phyloP scores from a whole-genome alignment of 2,888 invertebrate genomes.

The Chymomyza caudatula region DNA sequence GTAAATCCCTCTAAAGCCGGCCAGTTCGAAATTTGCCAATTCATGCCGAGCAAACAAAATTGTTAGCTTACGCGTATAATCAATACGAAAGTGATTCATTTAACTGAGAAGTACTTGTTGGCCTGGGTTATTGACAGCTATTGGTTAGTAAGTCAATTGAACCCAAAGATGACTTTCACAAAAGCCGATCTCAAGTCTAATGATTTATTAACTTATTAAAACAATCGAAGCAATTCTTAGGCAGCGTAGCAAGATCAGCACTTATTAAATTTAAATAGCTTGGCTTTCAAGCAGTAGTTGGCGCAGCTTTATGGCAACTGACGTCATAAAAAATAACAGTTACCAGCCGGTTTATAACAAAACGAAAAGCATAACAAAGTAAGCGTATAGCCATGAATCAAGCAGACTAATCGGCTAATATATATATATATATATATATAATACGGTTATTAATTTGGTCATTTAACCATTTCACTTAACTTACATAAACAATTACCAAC shows the following conservation, averaged over 20 bases:
- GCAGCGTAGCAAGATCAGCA: too few relatives aligned
- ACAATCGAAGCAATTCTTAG: not conserved
- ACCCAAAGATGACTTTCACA: not conserved
- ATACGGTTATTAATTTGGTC: too few relatives aligned
- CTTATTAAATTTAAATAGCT: too few relatives aligned
- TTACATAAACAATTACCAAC: too few relatives aligned
- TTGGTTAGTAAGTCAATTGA: not conserved
- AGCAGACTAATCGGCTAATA: too few relatives aligned
- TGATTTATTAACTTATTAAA: not conserved
- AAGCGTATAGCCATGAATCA: not conserved
- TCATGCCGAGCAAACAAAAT: constrained; percentile 9
- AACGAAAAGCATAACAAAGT: not conserved
- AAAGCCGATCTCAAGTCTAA: not conserved
- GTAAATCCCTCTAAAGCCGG: constrained; percentile 31
- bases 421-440: too few relatives aligned
- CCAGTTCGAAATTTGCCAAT: not conserved
- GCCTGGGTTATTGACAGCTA: not conserved
- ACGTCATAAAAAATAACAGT: not conserved
- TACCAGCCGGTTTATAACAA: not conserved
- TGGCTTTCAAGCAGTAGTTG: not conserved
- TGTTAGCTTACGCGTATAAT: not conserved
- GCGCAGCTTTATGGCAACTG: too few relatives aligned
- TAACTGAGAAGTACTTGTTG: not conserved
- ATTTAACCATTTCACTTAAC: too few relatives aligned
- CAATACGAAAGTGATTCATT: constrained; percentile 4